Percentiles rank a stretch among this genome's conserved stretches.
Conservation (phyloP, 2,797 vertebrate species). For the Scomberomorus guttatus region DNA sequence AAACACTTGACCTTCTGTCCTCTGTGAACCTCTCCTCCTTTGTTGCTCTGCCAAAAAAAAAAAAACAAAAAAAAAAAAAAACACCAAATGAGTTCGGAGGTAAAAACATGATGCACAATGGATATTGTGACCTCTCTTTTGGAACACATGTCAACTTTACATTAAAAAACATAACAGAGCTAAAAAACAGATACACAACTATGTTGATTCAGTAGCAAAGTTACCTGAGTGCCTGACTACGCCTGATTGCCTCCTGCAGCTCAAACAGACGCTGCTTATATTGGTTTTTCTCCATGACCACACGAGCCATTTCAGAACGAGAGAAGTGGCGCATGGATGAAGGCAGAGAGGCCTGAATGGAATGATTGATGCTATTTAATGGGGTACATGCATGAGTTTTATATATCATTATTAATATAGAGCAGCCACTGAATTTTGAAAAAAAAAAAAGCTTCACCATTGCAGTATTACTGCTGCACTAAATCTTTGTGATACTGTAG, state of each 20-base stretch:
- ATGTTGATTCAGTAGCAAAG: background rate
- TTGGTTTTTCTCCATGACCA: constrained; percentile 92
- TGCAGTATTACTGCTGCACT: background rate
- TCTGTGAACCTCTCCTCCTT: constrained; percentile 78
- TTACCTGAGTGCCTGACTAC: constrained; percentile 80
- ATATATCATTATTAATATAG: background rate
- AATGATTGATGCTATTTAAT: constrained; percentile 17
- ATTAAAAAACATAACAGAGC: background rate
- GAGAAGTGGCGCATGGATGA: constrained; percentile 85
- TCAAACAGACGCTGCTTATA: constrained; percentile 92
- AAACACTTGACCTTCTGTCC: constrained; percentile 80
- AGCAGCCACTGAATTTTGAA: background rate
- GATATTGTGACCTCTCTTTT: background rate
- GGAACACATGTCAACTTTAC: background rate
- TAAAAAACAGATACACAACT: background rate
- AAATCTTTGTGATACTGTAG: background rate
- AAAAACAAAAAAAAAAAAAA: background rate
- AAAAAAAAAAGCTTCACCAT: background rate
- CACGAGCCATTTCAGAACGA: constrained; percentile 90
- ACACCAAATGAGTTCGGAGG: background rate
- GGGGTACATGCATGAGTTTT: background rate
- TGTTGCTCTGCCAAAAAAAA: constrained; percentile 72
- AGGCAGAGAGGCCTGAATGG: constrained; percentile 73
- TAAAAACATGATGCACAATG: background rate
- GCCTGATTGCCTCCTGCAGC: constrained; percentile 87